A percentile compares a stretch with the other conserved stretches of the same genome.
Conservation (phyloP, 64 coral and sea anemone species). For the Porites lutea region DNA sequence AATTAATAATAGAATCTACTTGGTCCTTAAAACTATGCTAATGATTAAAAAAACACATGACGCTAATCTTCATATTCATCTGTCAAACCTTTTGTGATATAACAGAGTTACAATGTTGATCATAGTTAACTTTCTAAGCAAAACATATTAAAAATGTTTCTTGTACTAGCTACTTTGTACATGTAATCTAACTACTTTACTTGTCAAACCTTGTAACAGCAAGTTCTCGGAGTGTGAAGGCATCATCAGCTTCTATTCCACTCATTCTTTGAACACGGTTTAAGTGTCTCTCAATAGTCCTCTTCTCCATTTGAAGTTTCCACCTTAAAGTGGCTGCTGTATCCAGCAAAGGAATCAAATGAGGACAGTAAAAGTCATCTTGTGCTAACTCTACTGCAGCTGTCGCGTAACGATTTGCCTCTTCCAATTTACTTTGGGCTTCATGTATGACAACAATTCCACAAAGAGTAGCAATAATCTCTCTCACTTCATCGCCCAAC, state of each 20-base stretch:
- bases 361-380: constrained; percentile 56
- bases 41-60: too few relatives aligned
- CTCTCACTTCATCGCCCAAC: constrained; percentile 74
- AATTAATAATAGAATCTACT: too few relatives aligned
- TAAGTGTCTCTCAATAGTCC: constrained; percentile 61
- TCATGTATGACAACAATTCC: constrained; percentile 86
- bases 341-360: constrained; percentile 90
- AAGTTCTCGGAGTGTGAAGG: constrained; percentile 83
- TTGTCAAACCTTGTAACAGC: constrained; percentile 85
- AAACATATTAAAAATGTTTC: too few relatives aligned
- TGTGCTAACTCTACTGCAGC: constrained; percentile 81
- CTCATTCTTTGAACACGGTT: constrained; percentile 53
- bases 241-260: constrained; percentile 78
- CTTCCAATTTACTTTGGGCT: constrained; percentile 72
- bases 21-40: too few relatives aligned
- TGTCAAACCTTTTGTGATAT: too few relatives aligned
- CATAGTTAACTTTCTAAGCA: too few relatives aligned
- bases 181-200: neutral
- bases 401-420: constrained; percentile 86
- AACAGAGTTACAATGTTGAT: too few relatives aligned
- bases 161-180: neutral
- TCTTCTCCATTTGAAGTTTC: constrained; percentile 77
- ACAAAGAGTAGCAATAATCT: constrained; percentile 88
- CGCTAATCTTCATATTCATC: too few relatives aligned
- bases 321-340: constrained; percentile 62